phyloP scores from a whole-genome alignment of 2,113 vertebrate genomes.

The Cranoglanis bouderius region DNA sequence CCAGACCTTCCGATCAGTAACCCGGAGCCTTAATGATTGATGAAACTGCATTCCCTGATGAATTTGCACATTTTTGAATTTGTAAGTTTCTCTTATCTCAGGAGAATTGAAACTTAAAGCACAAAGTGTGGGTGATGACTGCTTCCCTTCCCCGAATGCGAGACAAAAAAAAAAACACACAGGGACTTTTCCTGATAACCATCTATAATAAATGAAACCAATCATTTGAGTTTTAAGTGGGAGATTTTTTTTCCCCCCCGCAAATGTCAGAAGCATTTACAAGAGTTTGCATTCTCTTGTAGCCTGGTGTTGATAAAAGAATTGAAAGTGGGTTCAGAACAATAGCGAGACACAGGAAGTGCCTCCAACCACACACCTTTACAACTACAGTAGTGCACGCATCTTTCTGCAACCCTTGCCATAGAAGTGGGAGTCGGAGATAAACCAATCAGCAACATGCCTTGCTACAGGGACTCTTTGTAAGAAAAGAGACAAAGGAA shows the following conservation, averaged over 20 bases:
- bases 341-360: constrained; percentile 69
- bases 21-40: too few relatives aligned
- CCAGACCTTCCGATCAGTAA: too few relatives aligned
- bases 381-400: constrained; percentile 30
- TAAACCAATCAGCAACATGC: constrained; percentile 63
- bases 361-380: constrained; percentile 67
- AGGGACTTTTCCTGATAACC: constrained; percentile 8
- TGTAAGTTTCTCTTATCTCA: background rate
- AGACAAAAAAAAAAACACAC: background rate
- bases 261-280: constrained; percentile 9
- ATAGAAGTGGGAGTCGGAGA: constrained; percentile 50
- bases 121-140: background rate
- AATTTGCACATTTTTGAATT: background rate
- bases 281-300: background rate
- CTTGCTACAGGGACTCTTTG: constrained; percentile 38
- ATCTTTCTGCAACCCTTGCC: constrained; percentile 62
- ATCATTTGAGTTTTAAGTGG: background rate
- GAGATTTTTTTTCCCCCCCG: background rate
- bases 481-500: constrained; percentile 54
- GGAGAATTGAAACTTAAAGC: background rate
- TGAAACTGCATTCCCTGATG: too few relatives aligned
- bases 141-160: background rate
- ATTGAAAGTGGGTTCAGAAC: constrained; percentile 48
- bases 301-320: constrained; percentile 13
- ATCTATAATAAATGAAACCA: background rate